These are phyloP conservation scores for Trinorchestia longiramus DNA, from an alignment of 1,140 invertebrate species.

Conservation along the genomic window DNA sequence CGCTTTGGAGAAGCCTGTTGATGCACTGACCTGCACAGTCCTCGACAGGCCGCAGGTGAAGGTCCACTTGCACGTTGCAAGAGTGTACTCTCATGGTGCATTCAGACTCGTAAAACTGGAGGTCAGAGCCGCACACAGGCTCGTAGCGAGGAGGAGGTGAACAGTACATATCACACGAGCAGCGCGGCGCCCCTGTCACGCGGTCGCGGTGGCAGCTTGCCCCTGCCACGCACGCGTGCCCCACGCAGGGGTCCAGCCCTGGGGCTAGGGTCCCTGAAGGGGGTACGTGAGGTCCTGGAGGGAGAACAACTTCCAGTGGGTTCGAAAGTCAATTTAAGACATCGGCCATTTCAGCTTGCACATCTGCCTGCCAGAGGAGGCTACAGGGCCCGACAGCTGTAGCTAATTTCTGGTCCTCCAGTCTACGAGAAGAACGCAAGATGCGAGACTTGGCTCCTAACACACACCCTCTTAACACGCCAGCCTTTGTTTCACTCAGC, in stretches of 20 bases:
- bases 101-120: conserved; percentile 82
- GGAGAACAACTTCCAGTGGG: no score
- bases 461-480: no score
- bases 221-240: conserved; percentile 60
- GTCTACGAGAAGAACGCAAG: no score
- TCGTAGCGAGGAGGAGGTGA: conserved; percentile 69
- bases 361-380: no score
- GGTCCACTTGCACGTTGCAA: conserved; percentile 74
- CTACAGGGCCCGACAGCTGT: no score
- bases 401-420: no score
- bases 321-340: no score
- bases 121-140: conserved; percentile 83
- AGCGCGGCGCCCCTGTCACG: conserved; percentile 51
- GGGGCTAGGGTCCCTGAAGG: conserved; percentile 31
- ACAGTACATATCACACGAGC: conserved; percentile 65
- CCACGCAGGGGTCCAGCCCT: conserved; percentile 59
- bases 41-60: conserved; percentile 60
- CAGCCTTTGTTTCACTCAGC: no score
- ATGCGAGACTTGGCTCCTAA: no score
- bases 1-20: no score
- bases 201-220: conserved; percentile 58
- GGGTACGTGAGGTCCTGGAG: no score
- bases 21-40: conserved; percentile 62
- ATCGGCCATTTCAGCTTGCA: no score
- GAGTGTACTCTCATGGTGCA: conserved; percentile 81